A percentile compares a stretch with the other conserved stretches of the same genome.
Evolutionary conservation across 2,113 vertebrate species (phyloP).

Genomic region (Fulmarus glacialis): DNA sequence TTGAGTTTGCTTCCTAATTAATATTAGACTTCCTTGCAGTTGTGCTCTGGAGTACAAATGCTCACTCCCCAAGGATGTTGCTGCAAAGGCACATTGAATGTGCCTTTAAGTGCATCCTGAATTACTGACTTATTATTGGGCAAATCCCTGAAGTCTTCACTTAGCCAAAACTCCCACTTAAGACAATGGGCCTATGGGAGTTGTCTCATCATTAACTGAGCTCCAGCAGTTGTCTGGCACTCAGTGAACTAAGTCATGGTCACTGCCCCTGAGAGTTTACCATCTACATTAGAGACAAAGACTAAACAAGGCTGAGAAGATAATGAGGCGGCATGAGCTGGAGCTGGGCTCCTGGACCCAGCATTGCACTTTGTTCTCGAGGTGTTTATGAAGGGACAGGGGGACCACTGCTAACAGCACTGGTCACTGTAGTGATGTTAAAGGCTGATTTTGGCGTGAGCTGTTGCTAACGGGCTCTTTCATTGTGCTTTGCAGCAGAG

Average conservation of each 20-base stretch:
- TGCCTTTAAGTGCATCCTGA: conserved; percentile 61
- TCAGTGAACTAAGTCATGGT: conserved; percentile 52
- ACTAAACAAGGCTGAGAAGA: neutral
- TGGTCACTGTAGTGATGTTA: neutral
- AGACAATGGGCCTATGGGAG: conserved; percentile 37
- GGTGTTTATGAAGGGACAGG: neutral
- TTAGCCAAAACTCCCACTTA: conserved; percentile 45
- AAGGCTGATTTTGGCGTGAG: neutral
- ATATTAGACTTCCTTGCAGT: conserved; percentile 21
- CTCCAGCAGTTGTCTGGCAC: conserved; percentile 58
- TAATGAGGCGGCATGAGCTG: conserved; percentile 18
- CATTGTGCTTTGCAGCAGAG: neutral
- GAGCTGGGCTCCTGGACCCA: neutral
- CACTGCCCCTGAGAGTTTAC: conserved; percentile 15
- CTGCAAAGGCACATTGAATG: conserved; percentile 36
- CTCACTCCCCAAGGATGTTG: conserved; percentile 30
- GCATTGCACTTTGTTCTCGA: neutral
- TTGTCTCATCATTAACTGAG: conserved; percentile 36
- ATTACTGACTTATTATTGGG: conserved; percentile 52
- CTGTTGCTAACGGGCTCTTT: neutral
- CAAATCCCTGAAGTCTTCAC: conserved; percentile 49
- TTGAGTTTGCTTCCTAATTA: conserved; percentile 59
- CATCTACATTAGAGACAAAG: conserved; percentile 29
- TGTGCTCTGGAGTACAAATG: conserved; percentile 43
- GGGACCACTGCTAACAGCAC: neutral